Percentiles rank a stretch among this genome's conserved stretches.
These are phyloP conservation scores for Cassiopea andromeda DNA, from an alignment of 30 jellyfish, hydroid and myxozoan species.

Conservation along the genomic window DNA sequence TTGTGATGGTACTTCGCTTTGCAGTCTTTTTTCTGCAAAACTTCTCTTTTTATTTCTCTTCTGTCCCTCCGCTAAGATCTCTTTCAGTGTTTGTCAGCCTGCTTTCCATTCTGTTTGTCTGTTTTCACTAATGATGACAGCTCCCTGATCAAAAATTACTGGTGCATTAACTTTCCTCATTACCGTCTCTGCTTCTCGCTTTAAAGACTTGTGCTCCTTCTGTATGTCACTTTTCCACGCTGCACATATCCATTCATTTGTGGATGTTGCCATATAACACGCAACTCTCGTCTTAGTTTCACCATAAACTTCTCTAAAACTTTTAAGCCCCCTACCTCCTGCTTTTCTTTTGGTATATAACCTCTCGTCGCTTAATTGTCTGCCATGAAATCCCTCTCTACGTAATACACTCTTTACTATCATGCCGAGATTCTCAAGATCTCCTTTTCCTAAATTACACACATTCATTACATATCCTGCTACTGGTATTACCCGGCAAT, in stretches of 20 bases:
- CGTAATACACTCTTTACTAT: too few species aligned
- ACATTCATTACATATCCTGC: too few species aligned
- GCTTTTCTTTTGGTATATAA: neutral
- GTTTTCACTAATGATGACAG: neutral
- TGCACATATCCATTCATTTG: constrained; percentile 1
- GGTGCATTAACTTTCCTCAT: neutral
- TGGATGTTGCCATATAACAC: constrained; percentile 6
- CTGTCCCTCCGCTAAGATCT: neutral
- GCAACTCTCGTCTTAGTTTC: constrained; percentile 5
- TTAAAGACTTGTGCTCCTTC: neutral
- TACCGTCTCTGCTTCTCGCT: neutral
- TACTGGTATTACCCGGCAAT: too few species aligned
- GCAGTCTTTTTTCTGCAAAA: constrained; percentile 13
- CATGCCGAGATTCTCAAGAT: too few species aligned
- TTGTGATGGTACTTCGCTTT: constrained; percentile 27
- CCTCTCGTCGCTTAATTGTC: constrained; percentile 11
- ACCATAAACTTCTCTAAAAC: neutral
- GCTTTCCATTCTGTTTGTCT: too few species aligned
- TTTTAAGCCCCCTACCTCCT: constrained; percentile 8
- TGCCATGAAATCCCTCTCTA: neutral
- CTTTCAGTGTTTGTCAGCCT: too few species aligned
- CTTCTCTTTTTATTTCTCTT: neutral
- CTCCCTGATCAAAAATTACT: neutral
- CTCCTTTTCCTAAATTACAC: too few species aligned
- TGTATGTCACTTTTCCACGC: neutral